A percentile compares a stretch with the other conserved stretches of the same genome.
Conservation (phyloP, 2,113 vertebrate genomes). For the Cervus canadensis region DNA sequence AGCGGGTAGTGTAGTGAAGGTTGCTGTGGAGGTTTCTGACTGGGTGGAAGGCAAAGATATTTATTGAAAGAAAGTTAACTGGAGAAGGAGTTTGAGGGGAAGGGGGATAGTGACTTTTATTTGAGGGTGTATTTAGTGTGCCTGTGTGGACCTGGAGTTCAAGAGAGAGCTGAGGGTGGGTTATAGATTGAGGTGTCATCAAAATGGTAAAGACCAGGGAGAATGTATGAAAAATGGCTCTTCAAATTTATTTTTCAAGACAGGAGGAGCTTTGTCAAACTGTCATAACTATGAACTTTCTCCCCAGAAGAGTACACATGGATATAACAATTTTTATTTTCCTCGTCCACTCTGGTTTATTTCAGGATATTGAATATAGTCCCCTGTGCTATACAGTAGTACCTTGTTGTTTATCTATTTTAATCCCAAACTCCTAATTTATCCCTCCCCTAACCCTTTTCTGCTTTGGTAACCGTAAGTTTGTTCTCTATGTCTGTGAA, state of each 20-base stretch:
- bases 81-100: neutral
- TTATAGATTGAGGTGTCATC: neutral
- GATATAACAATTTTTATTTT: neutral
- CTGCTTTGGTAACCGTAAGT: neutral
- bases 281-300: neutral
- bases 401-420: neutral
- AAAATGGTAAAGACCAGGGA: neutral
- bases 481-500: neutral
- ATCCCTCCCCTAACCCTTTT: neutral
- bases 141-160: neutral
- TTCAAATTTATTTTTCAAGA: neutral
- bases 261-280: neutral
- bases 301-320: neutral
- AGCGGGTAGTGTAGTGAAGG: neutral
- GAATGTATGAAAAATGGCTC: neutral
- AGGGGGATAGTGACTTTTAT: neutral
- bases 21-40: neutral
- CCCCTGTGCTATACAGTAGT: neutral
- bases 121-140: neutral
- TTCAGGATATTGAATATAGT: neutral
- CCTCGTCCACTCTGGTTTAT: neutral
- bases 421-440: neutral
- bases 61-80: conserved; percentile 1
- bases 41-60: neutral
- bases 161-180: neutral